These are phyloP conservation scores for Polyommatus icarus DNA, from an alignment of 2,888 invertebrate genomes.

Conservation along the genomic window DNA sequence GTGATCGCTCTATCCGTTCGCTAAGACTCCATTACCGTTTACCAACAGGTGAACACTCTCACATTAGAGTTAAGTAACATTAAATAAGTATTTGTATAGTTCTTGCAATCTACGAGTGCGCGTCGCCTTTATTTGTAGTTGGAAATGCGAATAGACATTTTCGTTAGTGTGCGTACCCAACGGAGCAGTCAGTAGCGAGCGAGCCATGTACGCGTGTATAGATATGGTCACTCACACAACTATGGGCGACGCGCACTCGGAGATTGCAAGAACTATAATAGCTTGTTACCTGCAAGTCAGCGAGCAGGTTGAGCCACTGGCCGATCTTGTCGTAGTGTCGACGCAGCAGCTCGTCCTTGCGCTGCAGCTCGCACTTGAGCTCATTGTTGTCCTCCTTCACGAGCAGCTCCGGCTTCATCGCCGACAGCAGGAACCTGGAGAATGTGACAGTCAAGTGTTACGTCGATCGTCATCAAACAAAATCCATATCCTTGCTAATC, in stretches of 20 bases:
- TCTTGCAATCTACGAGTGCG: too few relatives aligned
- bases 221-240: too few relatives aligned
- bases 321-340: slow-evolving; percentile 94
- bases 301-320: slow-evolving; percentile 93
- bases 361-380: slow-evolving; percentile 88
- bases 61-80: slow-evolving; percentile 46
- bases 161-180: too few relatives aligned
- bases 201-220: too few relatives aligned
- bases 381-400: slow-evolving; percentile 95
- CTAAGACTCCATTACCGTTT: slow-evolving; percentile 53
- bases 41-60: slow-evolving; percentile 70
- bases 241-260: too few relatives aligned
- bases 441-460: not conserved
- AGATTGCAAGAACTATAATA: too few relatives aligned
- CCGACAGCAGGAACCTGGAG: slow-evolving; percentile 87
- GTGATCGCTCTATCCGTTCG: slow-evolving; percentile 62
- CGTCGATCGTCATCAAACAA: too few relatives aligned
- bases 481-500: too few relatives aligned
- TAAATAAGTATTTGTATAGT: not conserved
- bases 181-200: too few relatives aligned
- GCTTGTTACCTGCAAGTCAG: slow-evolving; percentile 83
- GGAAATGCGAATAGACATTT: too few relatives aligned
- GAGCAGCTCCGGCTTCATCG: slow-evolving; percentile 94
- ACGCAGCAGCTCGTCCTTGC: slow-evolving; percentile 94
- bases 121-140: too few relatives aligned